Evolutionary conservation across 2,113 vertebrate genomes (phyloP).

Genomic region (Semnornis frantzii): DNA sequence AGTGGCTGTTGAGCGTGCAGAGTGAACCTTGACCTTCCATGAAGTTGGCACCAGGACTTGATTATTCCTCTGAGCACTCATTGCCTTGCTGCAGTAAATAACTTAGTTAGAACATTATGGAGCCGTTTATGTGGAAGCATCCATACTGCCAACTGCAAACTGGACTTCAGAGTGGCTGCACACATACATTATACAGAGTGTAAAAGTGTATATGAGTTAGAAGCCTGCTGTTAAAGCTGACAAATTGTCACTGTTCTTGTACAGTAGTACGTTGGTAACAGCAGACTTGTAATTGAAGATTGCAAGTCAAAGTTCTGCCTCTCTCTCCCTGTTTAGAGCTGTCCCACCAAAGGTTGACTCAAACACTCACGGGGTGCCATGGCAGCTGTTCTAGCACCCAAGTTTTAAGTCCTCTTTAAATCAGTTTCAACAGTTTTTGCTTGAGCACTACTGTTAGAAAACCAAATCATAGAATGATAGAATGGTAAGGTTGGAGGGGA

Average conservation of each 20-base stretch:
- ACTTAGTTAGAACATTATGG: not conserved
- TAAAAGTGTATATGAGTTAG: not conserved
- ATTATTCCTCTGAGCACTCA: not conserved
- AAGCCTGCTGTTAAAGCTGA: not conserved
- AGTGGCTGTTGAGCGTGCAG: not conserved
- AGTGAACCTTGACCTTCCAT: not conserved
- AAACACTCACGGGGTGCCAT: rapidly evolving
- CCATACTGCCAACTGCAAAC: rapidly evolving
- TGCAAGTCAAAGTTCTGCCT: not conserved
- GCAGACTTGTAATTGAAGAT: not conserved
- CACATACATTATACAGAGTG: rapidly evolving
- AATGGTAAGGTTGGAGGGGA: no score
- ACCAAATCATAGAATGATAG: not conserved
- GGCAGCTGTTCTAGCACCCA: not conserved
- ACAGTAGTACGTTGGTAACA: not conserved
- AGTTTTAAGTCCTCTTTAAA: not conserved
- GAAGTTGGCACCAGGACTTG: not conserved
- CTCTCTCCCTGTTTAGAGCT: rapidly evolving
- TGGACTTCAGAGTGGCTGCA: not conserved
- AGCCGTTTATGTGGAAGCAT: not conserved
- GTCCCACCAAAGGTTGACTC: not conserved
- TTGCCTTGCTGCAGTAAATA: not conserved
- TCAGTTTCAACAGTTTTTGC: not conserved
- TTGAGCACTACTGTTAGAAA: not conserved
- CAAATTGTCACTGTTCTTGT: not conserved